Evolutionary conservation across 2,888 invertebrate genomes (phyloP), one percentile per base, ranked within the genome.

Genomic region (Papilio elwesi): DNA sequence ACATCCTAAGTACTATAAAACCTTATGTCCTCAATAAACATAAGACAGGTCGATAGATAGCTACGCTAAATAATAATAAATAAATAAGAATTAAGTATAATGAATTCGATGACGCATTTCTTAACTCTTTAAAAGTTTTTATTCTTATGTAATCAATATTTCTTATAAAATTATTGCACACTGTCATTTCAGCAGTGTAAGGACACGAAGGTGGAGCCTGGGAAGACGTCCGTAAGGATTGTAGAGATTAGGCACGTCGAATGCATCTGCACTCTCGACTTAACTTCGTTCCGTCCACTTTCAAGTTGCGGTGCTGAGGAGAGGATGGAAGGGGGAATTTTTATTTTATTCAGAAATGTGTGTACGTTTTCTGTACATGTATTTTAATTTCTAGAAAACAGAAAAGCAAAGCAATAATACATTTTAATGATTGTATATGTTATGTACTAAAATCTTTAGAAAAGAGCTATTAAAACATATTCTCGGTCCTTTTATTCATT

Each of bases 161-260:
- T 15, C 9, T 43, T 62, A 9, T n/a, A 38, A 9, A 59, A 59
- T 9, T 57, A 26, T 70, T 74, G 66, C 76, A 67, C 74, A 26
- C 75, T 72, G 74, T 70, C 77, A 75, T 80, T 76, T 72, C 76
- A 51, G 72, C 76, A 72, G 76, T 75, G 75, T 71, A 68, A 74
- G 75, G 75, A 64, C 74, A 75, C 73, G 70, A 67, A 67, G 71
- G 75, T 74, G 76, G 78, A 74, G 76, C 75, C 75, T 71, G 63
- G 71, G 75, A 74, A 76, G 74, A 78, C 74, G 77, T 84, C 80
- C 77, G 76, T 80, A 80, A 80, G 86, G 88, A 88, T 89, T 89
- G 85, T 78, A 79, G 83, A 87, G 90, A 90, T 90, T 90, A 90
- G 85, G 84, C 87, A 88, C 88, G 86, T 87, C 84, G 82, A 85